phyloP scores from a whole-genome alignment of 2,888 invertebrate species.

The Dynastes hyllus region DNA sequence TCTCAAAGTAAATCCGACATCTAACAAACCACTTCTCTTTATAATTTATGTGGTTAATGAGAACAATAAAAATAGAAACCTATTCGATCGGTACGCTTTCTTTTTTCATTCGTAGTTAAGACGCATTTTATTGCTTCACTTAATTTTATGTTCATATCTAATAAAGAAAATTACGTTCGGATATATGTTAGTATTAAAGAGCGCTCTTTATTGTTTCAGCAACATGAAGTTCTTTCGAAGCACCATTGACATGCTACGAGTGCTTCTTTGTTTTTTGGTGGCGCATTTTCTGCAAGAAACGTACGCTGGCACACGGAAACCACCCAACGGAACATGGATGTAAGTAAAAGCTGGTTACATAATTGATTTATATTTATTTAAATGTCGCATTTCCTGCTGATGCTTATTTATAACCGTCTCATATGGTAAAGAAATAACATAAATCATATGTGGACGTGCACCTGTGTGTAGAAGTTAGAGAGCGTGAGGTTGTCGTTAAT shows the following conservation, averaged over 20 bases:
- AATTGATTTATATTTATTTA: conserved; percentile 27
- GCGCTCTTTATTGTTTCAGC: conserved; percentile 40
- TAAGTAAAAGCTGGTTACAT: conserved; percentile 49
- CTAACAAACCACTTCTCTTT: not conserved
- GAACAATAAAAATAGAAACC: conserved; percentile 3
- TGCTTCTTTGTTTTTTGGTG: conserved; percentile 48
- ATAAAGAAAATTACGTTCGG: not conserved
- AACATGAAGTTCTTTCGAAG: conserved; percentile 51
- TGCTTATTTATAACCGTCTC: conserved; percentile 8
- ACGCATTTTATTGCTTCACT: not conserved
- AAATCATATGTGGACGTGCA: conserved; percentile 14
- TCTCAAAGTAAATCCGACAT: not conserved
- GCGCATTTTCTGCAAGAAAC: conserved; percentile 47
- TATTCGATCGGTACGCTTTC: conserved; percentile 10
- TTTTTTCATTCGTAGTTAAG: not conserved
- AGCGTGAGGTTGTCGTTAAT: too few species aligned
- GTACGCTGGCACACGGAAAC: conserved; percentile 51
- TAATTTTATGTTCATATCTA: not conserved
- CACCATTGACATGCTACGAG: conserved; percentile 46
- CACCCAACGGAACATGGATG: conserved; percentile 58
- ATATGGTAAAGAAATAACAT: not conserved
- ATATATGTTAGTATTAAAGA: not conserved
- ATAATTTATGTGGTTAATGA: not conserved
- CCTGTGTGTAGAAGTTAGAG: not conserved
- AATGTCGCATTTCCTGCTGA: conserved; percentile 4